Conservation (phyloP, 2,888 invertebrate species). For the Mycalesis mineus region DNA sequence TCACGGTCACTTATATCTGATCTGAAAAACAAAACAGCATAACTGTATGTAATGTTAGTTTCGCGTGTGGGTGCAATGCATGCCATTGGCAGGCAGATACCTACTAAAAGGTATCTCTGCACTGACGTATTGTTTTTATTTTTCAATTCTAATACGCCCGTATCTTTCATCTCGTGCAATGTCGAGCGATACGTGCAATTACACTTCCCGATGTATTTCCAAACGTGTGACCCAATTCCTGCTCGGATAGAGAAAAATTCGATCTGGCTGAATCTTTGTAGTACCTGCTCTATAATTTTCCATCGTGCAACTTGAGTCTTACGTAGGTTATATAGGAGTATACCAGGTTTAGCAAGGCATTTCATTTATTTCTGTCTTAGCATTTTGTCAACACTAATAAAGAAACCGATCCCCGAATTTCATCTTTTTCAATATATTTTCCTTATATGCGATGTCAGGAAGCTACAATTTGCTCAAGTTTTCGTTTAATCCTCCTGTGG, state of each 20-base stretch:
- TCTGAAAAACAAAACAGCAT: too few relatives aligned
- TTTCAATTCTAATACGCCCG: neutral
- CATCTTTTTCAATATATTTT: too few relatives aligned
- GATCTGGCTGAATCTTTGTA: slow-evolving; percentile 13
- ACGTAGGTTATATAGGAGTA: too few relatives aligned
- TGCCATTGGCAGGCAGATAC: too few relatives aligned
- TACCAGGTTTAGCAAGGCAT: too few relatives aligned
- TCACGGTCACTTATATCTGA: too few relatives aligned
- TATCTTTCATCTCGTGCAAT: neutral
- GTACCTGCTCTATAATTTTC: slow-evolving; percentile 13
- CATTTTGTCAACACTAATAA: too few relatives aligned
- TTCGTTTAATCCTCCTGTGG: too few relatives aligned
- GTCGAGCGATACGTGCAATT: slow-evolving; percentile 4
- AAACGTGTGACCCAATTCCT: slow-evolving; percentile 26
- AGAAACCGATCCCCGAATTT: too few relatives aligned
- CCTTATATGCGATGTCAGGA: too few relatives aligned
- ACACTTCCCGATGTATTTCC: slow-evolving; percentile 18
- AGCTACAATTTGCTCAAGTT: too few relatives aligned
- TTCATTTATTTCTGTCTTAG: too few relatives aligned
- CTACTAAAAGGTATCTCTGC: neutral
- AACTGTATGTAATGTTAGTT: neutral
- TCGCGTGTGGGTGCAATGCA: neutral
- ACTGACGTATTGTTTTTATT: neutral
- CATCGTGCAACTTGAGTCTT: neutral
- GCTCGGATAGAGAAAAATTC: slow-evolving; percentile 22